A percentile compares a stretch with the other conserved stretches of the same genome.
Evolutionary conservation across 2,888 invertebrate species (phyloP).

Genomic region (Conomelus anceps): DNA sequence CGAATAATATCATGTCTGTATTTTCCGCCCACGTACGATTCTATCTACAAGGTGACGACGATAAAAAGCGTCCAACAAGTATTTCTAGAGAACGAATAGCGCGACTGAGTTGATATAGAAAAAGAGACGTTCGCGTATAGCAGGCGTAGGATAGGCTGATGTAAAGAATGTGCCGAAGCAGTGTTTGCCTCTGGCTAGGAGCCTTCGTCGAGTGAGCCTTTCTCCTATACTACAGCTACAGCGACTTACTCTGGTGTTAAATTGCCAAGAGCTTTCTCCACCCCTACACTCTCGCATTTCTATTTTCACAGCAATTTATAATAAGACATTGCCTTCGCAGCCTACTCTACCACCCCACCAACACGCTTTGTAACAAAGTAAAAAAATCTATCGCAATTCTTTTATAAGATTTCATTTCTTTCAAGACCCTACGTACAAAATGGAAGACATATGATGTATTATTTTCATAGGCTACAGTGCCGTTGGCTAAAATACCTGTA

Average conservation of each 20-base stretch:
- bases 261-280: background rate
- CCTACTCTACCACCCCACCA: no score
- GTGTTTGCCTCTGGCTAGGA: background rate
- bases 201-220: background rate
- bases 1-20: background rate
- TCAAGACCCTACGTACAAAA: background rate
- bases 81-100: background rate
- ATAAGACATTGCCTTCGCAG: background rate
- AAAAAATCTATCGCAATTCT: background rate
- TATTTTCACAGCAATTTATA: background rate
- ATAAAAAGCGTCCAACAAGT: background rate
- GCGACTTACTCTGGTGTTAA: background rate
- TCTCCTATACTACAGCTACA: background rate
- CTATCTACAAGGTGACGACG: background rate
- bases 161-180: background rate
- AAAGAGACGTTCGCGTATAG: background rate
- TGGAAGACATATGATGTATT: background rate
- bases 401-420: background rate
- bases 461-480: background rate
- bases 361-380: background rate
- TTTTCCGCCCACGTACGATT: background rate
- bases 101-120: background rate
- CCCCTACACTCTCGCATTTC: background rate
- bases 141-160: background rate
- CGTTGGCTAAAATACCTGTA: background rate